Percentiles rank a stretch among this genome's conserved stretches.
phyloP scores from a whole-genome alignment of 2,797 vertebrate genomes.

The Lagocephalus sceleratus region DNA sequence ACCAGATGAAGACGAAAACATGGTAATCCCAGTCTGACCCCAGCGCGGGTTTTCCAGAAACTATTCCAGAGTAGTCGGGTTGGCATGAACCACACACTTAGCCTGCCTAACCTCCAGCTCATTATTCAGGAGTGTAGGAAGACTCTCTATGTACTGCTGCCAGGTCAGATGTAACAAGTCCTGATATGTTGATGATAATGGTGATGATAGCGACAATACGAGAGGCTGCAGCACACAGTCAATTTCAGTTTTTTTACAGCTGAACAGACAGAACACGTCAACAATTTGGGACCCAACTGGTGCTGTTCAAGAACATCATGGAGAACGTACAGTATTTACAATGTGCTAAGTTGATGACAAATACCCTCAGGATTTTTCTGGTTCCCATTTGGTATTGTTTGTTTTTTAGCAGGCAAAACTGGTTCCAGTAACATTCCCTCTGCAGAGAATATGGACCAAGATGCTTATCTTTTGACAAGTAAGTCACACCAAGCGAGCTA shows the following conservation, averaged over 20 bases:
- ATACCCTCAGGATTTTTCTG: conserved; percentile 63
- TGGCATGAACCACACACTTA: conserved; percentile 78
- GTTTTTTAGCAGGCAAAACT: conserved; percentile 60
- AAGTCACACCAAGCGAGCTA: conserved; percentile 49
- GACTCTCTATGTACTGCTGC: conserved; percentile 61
- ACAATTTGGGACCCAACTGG: conserved; percentile 34
- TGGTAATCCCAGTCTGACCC: conserved; percentile 79
- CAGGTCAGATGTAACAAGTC: too few species aligned
- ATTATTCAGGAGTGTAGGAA: conserved; percentile 62
- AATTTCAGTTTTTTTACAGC: conserved; percentile 23
- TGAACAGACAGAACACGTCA: conserved; percentile 58
- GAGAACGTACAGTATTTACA: conserved; percentile 49
- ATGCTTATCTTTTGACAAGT: conserved; percentile 58
- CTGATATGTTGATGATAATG: conserved; percentile 46
- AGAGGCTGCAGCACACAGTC: conserved; percentile 25
- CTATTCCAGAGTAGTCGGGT: conserved; percentile 69
- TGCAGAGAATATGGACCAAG: conserved; percentile 26
- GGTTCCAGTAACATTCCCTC: conserved; percentile 36
- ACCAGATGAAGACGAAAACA: conserved; percentile 80
- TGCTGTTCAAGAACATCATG: conserved; percentile 32
- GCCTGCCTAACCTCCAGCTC: conserved; percentile 73
- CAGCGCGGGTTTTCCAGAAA: conserved; percentile 76
- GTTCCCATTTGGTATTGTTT: conserved; percentile 63
- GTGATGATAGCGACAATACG: conserved; percentile 20
- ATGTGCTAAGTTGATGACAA: conserved; percentile 70